phyloP scores from a whole-genome alignment of 2,797 vertebrate species.

The Poecilia gillii region DNA sequence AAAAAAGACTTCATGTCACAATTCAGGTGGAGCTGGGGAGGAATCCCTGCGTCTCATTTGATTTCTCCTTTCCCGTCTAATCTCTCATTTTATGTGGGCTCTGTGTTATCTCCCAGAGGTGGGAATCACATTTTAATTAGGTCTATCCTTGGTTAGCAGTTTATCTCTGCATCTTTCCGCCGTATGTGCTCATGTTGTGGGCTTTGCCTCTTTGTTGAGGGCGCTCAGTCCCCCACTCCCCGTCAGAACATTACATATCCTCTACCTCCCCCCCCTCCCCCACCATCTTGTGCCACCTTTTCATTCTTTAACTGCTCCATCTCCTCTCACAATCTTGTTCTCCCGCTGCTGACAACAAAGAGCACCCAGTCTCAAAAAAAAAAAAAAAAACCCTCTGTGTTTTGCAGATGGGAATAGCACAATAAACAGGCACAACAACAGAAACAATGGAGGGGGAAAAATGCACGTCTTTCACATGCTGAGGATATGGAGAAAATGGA shows the following conservation, averaged over 20 bases:
- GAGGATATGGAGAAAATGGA: constrained; percentile 42
- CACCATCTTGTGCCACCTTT: constrained; percentile 71
- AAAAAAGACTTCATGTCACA: constrained; percentile 60
- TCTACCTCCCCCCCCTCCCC: constrained; percentile 26
- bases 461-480: constrained; percentile 46
- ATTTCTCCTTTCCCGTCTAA: constrained; percentile 72
- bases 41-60: constrained; percentile 67
- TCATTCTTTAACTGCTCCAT: constrained; percentile 70
- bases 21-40: constrained; percentile 69
- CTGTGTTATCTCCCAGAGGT: constrained; percentile 76
- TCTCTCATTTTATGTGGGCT: constrained; percentile 74
- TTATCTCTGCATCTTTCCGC: constrained; percentile 63
- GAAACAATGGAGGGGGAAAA: constrained; percentile 39
- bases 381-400: constrained; percentile 31
- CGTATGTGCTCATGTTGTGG: constrained; percentile 65
- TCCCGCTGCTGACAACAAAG: constrained; percentile 72
- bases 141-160: constrained; percentile 74
- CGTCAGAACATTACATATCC: constrained; percentile 65
- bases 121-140: constrained; percentile 83
- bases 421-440: constrained; percentile 62
- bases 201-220: constrained; percentile 66
- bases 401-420: constrained; percentile 62
- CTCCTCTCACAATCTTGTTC: constrained; percentile 67
- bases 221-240: constrained; percentile 58
- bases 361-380: constrained; percentile 46